Conservation (phyloP, 2,888 invertebrate genomes). For the Notodonta dromedarius region DNA sequence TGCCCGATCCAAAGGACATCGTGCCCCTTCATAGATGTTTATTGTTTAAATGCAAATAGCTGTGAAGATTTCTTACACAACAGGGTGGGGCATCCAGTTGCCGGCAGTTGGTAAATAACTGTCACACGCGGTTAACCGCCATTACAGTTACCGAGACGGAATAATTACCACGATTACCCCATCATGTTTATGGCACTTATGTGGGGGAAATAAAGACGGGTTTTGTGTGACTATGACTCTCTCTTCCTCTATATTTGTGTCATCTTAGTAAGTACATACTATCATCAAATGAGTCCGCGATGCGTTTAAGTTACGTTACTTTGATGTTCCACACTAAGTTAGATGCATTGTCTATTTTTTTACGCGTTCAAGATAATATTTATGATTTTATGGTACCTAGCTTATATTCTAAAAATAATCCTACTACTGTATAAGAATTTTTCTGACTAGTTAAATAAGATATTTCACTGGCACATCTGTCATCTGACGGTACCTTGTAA, state of each 20-base stretch:
- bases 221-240: conserved; percentile 3
- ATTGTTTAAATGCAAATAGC: neutral
- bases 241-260: conserved; percentile 10
- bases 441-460: neutral
- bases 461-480: neutral
- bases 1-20: no score
- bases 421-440: no score
- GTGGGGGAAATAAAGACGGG: neutral
- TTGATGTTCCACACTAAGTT: no score
- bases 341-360: no score
- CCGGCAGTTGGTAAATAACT: conserved; percentile 25
- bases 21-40: no score
- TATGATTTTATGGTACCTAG: no score
- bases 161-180: conserved; percentile 1
- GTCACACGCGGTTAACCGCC: conserved; percentile 26
- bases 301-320: conserved; percentile 1
- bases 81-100: conserved; percentile 12
- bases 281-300: conserved; percentile 14
- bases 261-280: conserved; percentile 10
- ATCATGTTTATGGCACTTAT: conserved; percentile 11
- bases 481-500: neutral
- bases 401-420: no score
- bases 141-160: conserved; percentile 1
- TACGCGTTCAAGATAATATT: no score
- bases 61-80: conserved; percentile 7